These are phyloP conservation scores for Rhopalosiphum padi DNA, from an alignment of 1,140 invertebrate species.

Conservation along the genomic window DNA sequence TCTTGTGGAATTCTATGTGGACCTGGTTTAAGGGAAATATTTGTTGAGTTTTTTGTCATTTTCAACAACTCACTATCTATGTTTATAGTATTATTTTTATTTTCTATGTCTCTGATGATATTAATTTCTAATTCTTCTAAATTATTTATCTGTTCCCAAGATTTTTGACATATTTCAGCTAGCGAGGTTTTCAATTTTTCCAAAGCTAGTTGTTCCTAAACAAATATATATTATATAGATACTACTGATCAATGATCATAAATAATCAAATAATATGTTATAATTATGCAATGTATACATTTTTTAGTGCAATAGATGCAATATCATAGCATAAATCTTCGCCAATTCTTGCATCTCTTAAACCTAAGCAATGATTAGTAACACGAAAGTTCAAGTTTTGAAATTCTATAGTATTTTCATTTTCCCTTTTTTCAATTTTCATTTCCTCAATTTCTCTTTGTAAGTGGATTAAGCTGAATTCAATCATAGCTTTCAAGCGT, in stretches of 20 bases:
- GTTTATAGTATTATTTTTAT: conserved; percentile 78
- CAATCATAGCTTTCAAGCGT: conserved; percentile 76
- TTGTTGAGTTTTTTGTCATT: conserved; percentile 75
- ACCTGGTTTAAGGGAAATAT: conserved; percentile 83
- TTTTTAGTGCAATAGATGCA: conserved; percentile 81
- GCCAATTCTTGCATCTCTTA: conserved; percentile 77
- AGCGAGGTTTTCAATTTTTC: conserved; percentile 77
- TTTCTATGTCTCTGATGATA: conserved; percentile 76
- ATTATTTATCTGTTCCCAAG: conserved; percentile 84
- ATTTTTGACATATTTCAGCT: conserved; percentile 75
- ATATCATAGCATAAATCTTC: conserved; percentile 86
- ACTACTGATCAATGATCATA: no score
- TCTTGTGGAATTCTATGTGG: conserved; percentile 71
- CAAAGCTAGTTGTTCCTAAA: conserved; percentile 76
- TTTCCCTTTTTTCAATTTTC: conserved; percentile 78
- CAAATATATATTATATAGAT: background rate
- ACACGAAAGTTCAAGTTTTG: conserved; percentile 77
- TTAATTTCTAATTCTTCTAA: conserved; percentile 81
- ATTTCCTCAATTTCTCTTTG: conserved; percentile 75
- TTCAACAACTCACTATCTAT: conserved; percentile 80
- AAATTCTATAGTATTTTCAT: conserved; percentile 78
- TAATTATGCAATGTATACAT: conserved; percentile 66
- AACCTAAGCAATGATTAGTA: conserved; percentile 78
- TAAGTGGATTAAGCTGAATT: conserved; percentile 73
- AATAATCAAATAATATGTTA: no score